These are phyloP conservation scores for Papilio elwesi DNA, from an alignment of 2,888 invertebrate genomes.

Conservation along the genomic window DNA sequence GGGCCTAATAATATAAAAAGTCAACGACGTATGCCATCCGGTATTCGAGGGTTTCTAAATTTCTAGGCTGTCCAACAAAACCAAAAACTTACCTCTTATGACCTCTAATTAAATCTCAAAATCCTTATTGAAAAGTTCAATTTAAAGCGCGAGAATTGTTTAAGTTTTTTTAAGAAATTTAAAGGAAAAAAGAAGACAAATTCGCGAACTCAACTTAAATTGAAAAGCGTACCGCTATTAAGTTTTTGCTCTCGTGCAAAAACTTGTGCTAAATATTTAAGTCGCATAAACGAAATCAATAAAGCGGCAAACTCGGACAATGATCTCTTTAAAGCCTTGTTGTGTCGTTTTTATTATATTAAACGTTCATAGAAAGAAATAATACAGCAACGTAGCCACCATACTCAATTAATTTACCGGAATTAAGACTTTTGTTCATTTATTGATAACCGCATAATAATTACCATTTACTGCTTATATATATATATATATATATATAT, in stretches of 20 bases:
- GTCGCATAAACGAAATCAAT: constrained; percentile 40
- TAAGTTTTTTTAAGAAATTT: constrained; percentile 24
- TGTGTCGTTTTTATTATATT: constrained; percentile 22
- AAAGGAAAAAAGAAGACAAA: constrained; percentile 27
- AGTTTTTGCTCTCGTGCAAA: constrained; percentile 31
- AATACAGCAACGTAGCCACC: not conserved
- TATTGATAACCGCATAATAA: not conserved
- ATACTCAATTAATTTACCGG: not conserved
- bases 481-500: too few relatives aligned
- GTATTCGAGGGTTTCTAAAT: not conserved
- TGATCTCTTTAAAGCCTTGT: constrained; percentile 36
- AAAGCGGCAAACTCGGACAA: constrained; percentile 40
- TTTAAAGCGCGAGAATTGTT: constrained; percentile 4
- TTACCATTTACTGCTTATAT: not conserved
- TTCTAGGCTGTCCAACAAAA: not conserved
- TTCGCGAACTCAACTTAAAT: constrained; percentile 26
- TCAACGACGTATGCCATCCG: not conserved
- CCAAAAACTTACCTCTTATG: not conserved
- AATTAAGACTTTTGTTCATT: not conserved
- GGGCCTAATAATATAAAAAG: not conserved
- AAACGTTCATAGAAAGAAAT: constrained; percentile 22
- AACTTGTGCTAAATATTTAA: constrained; percentile 34
- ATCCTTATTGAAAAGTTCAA: constrained; percentile 8
- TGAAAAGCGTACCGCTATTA: constrained; percentile 30
- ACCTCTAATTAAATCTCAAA: not conserved